Evolutionary conservation across 1,140 invertebrate genomes (phyloP), one percentile per base, ranked within the genome.

Genomic region (Drosophila trapezifrons): DNA sequence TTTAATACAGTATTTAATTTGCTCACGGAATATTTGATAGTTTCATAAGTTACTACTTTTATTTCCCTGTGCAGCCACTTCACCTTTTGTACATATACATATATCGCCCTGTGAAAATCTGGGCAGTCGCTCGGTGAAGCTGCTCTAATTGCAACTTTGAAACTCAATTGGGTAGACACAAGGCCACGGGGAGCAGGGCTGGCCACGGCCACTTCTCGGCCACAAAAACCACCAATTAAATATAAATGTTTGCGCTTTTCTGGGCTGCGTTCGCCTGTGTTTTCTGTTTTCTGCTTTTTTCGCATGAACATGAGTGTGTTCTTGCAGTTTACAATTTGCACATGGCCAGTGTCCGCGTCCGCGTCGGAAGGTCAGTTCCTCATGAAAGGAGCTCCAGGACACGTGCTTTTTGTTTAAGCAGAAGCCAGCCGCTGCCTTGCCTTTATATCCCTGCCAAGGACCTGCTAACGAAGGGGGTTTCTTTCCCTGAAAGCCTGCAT

Each of bases 101-200:
- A 10, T 15, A 20, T 22, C 13, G 56, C 38, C 46, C 63, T 43
- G 47, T 40, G 67, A 47, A 66, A 64, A 55, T 74, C 51, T 52
- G 82, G 69, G 58, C 76, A 74, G 65, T 70, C 52, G 75, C 62
- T 45, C 82, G 79, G 66, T 86, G 78, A 82, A 76, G 66, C 84
- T 71, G 84, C 83, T 87, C 83, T 87, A 87, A 87, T 87, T 87
- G 83, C 83, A 87, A 87, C 83, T 87, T 89, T 89, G 83, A 87
- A 87, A 87, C 83, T 87, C 83, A 87, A 87, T 87, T 87, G 83
- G 71, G 72, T 83, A 77, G 74, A 77, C 74, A 77, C 57, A 77
- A 77, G 74, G 73, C 64, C 55, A 56, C 45, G 17, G 43, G 71
- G 66, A 12, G 47, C 29, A 15, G 38, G 20, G 12, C 2, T n/a